Percentiles rank a stretch among this genome's conserved stretches.
These are phyloP conservation scores for Andrena haemorrhoa DNA, from an alignment of 2,888 invertebrate species.

Conservation along the genomic window DNA sequence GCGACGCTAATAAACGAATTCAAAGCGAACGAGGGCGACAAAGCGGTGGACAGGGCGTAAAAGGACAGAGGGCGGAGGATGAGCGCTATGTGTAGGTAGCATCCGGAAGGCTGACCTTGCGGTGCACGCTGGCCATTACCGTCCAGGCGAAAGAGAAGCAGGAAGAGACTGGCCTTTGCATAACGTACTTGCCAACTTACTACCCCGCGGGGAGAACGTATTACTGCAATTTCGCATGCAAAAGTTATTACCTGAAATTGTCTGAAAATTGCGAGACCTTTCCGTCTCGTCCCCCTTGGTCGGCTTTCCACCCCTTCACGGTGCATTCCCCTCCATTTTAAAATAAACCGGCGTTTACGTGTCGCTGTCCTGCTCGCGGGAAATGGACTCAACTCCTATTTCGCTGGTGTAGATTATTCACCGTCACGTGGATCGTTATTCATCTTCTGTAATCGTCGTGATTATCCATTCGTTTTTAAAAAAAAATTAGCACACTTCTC, in stretches of 20 bases:
- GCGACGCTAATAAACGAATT: conserved; percentile 28
- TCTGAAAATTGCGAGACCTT: conserved; percentile 78
- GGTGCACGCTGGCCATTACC: conserved; percentile 56
- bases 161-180: conserved; percentile 68
- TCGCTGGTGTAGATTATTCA: neutral
- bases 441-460: too few relatives aligned
- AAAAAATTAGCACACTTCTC: neutral
- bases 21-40: conserved; percentile 32
- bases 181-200: conserved; percentile 64
- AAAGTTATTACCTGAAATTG: conserved; percentile 83
- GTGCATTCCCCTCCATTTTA: neutral
- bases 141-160: conserved; percentile 32
- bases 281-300: neutral
- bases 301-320: neutral
- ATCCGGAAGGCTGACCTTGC: conserved; percentile 62
- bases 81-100: conserved; percentile 55
- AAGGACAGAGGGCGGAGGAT: conserved; percentile 44
- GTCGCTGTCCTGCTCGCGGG: neutral
- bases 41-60: conserved; percentile 1
- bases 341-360: conserved; percentile 17
- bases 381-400: conserved; percentile 26
- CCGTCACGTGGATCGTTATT: too few relatives aligned
- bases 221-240: conserved; percentile 82
- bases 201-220: conserved; percentile 72
- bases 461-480: too few relatives aligned